Evolutionary conservation across 2,113 vertebrate genomes (phyloP).

Genomic region (Petaurus breviceps): DNA sequence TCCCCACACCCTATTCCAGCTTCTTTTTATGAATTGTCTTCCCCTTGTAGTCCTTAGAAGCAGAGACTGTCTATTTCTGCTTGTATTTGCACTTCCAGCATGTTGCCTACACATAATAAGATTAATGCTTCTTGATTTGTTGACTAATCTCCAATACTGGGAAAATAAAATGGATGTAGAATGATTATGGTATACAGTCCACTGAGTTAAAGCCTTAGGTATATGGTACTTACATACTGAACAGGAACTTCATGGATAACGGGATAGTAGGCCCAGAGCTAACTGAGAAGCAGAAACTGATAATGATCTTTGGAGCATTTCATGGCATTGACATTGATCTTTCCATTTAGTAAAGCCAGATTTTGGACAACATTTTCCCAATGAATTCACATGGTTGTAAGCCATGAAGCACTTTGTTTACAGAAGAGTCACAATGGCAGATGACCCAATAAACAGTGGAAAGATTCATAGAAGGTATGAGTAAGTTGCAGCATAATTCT

Average conservation of each 20-base stretch:
- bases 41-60: background rate
- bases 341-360: background rate
- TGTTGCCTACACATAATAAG: background rate
- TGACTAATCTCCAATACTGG: background rate
- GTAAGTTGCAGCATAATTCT: background rate
- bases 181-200: background rate
- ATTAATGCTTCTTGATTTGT: background rate
- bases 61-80: background rate
- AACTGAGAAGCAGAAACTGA: background rate
- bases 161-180: background rate
- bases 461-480: background rate
- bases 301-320: background rate
- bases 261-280: background rate
- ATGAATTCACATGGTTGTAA: background rate
- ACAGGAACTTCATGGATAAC: background rate
- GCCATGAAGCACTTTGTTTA: background rate
- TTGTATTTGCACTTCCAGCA: background rate
- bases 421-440: background rate
- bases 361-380: background rate
- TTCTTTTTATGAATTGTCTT: background rate
- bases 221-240: background rate
- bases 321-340: background rate
- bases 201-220: background rate
- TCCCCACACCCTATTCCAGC: background rate
- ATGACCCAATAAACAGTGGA: background rate